Evolutionary conservation across 2,797 vertebrate species (phyloP), one percentile per base, ranked within the genome.

Genomic region (Sebastes trivittatus): DNA sequence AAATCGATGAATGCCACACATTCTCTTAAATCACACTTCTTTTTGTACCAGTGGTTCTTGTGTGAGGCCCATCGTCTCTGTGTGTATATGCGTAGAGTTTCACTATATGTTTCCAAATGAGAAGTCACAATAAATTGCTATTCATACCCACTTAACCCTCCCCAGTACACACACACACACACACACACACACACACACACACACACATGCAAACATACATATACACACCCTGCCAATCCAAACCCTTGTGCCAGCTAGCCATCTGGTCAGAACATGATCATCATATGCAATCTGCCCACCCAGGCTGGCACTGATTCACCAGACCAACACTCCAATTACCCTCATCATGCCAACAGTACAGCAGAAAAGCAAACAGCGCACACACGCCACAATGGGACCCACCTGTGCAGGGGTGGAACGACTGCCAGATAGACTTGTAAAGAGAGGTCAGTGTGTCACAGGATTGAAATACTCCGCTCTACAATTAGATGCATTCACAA

Each of bases 251-350:
- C 92, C 94, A 95, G 94, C 88, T 72, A 92, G 95, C 94, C 94
- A 95, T 97, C 95, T 96, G 92, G 95, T 95, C 96, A 94, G 94
- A 95, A 95, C 94, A 95, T 93, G 93, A 96, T 95, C 94, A 93
- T 95, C 94, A 92, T 95, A 96, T 94, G 94, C 93, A 94, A 92
- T 93, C 94, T 94, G 91, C 93, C 92, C 93, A 94, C 87, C 90
- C 94, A 92, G 90, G 89, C 94, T 95, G 96, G 96, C 95, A 96
- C 92, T 95, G 96, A 96, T 96, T 95, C 94, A 95, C 93, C 89
- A 91, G 83, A 86, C 88, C 89, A 90, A 88, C 79, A 90, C 94
- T 96, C 94, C 92, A 92, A 94, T 96, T 96, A 96, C 96, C 87
- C 87, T 87, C 92, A 93, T 95, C 94, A 91, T 91, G 93, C 94